A percentile compares a stretch with the other conserved stretches of the same genome.
Evolutionary conservation across 2,797 vertebrate genomes (phyloP).

Genomic region (Peromyscus aztecus): DNA sequence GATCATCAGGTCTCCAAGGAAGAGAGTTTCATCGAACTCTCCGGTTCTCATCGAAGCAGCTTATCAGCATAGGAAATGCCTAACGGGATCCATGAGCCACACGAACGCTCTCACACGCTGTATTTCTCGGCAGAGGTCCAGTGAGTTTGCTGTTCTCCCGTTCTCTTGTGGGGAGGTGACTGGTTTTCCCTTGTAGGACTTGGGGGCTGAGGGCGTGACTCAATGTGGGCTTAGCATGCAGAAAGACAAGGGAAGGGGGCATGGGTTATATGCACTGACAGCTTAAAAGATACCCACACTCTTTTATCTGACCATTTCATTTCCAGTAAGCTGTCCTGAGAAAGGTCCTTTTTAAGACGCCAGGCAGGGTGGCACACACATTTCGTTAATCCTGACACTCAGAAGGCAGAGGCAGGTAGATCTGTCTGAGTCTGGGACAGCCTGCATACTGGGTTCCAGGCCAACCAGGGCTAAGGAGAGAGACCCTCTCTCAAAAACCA

Average conservation of each 20-base stretch:
- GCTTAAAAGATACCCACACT: background rate
- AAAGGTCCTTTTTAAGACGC: background rate
- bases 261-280: background rate
- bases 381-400: background rate
- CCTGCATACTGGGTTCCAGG: background rate
- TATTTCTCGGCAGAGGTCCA: constrained; percentile 12
- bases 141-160: background rate
- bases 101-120: background rate
- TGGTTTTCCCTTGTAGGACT: constrained; percentile 1
- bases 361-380: background rate
- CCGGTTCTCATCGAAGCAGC: background rate
- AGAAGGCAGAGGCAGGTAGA: background rate
- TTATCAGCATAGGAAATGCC: constrained; percentile 5
- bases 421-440: background rate
- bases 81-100: background rate
- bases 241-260: background rate
- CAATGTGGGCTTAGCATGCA: background rate
- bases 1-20: constrained; percentile 27
- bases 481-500: background rate
- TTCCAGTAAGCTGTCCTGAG: background rate
- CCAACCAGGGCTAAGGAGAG: background rate
- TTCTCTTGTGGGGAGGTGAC: background rate
- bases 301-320: background rate
- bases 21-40: background rate
- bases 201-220: background rate